phyloP scores from a whole-genome alignment of 1,140 invertebrate species.

The Mylabris phalerata region DNA sequence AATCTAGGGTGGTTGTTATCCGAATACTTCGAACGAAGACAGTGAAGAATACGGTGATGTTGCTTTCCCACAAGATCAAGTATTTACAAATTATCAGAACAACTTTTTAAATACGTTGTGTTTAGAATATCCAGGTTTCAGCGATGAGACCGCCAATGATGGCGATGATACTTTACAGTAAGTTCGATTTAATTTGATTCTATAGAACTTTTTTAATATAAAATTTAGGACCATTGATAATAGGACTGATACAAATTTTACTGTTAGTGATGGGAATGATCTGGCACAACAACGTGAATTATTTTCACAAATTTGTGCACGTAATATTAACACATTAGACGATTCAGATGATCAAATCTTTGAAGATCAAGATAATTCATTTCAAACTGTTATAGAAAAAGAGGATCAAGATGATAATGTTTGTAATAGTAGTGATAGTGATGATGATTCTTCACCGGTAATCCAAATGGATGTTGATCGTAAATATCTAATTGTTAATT shows the following conservation, averaged over 20 bases:
- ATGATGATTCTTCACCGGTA: conserved; percentile 31
- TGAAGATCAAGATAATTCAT: conserved; percentile 44
- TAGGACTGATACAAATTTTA: conserved; percentile 48
- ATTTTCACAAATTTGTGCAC: conserved; percentile 52
- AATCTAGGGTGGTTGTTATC: conserved; percentile 40
- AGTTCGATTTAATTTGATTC: conserved; percentile 9
- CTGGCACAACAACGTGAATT: conserved; percentile 44
- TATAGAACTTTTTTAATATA: background rate
- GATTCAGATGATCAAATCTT: conserved; percentile 50
- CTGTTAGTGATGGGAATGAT: conserved; percentile 44
- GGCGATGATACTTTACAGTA: conserved; percentile 54
- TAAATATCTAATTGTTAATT: conserved; percentile 23
- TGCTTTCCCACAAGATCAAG: conserved; percentile 18
- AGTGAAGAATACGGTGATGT: conserved; percentile 34
- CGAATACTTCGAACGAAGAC: conserved; percentile 29
- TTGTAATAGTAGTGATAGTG: conserved; percentile 32
- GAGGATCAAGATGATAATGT: conserved; percentile 34
- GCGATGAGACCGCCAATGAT: conserved; percentile 60
- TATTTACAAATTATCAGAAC: conserved; percentile 26
- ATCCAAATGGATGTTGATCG: conserved; percentile 36
- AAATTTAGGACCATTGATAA: conserved; percentile 42
- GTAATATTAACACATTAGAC: conserved; percentile 45
- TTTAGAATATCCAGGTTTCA: conserved; percentile 53
- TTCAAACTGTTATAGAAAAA: conserved; percentile 46
- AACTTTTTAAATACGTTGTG: conserved; percentile 27